Conservation (phyloP, 1,140 invertebrate species). For the Bombus confusus region DNA sequence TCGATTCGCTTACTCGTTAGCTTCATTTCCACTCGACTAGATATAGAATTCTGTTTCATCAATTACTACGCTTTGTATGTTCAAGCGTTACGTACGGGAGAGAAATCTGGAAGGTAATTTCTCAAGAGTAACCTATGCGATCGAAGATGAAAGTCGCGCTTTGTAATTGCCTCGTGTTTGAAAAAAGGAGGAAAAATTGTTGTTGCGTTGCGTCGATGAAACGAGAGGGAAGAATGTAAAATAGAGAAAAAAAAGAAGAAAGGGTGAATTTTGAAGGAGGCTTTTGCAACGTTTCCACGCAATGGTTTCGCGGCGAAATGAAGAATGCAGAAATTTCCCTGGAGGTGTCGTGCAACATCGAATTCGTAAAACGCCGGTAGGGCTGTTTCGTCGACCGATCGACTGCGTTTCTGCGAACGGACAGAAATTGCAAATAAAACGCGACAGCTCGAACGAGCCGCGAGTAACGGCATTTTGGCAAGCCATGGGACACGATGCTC, state of each 20-base stretch:
- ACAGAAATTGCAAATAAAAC: conserved; percentile 18
- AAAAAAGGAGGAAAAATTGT: neutral
- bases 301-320: conserved; percentile 32
- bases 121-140: neutral
- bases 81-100: neutral
- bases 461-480: neutral
- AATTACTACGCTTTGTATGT: neutral
- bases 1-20: neutral
- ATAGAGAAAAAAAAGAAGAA: no score
- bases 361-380: conserved; percentile 1
- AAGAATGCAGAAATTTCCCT: conserved; percentile 64
- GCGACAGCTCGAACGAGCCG: conserved; percentile 3
- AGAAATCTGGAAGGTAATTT: neutral
- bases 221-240: neutral
- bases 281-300: conserved; percentile 6
- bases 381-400: neutral
- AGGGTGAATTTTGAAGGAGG: conserved; percentile 55
- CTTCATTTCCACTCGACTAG: neutral
- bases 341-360: conserved; percentile 43
- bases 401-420: neutral
- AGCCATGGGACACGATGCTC: conserved; percentile 5
- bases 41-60: neutral
- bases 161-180: neutral
- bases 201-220: neutral
- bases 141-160: neutral